phyloP scores from a whole-genome alignment of 2,888 invertebrate genomes.

The Thera britannica region DNA sequence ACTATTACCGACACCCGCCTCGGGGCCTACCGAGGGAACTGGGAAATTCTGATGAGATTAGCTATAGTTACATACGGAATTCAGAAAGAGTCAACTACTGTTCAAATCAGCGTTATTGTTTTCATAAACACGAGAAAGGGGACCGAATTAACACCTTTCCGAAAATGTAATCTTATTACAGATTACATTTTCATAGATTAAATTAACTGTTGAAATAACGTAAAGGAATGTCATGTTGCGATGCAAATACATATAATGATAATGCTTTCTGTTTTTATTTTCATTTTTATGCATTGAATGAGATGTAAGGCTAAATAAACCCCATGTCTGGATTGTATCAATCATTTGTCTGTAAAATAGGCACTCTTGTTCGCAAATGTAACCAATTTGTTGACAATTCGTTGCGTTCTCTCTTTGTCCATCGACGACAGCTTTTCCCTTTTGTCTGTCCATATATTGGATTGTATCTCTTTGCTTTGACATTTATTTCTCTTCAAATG shows the following conservation, averaged over 20 bases:
- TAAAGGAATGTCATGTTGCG: too few relatives aligned
- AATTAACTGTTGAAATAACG: too few relatives aligned
- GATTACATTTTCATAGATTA: too few relatives aligned
- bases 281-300: too few relatives aligned
- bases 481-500: background rate
- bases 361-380: background rate
- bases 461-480: background rate
- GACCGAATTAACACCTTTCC: background rate
- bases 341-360: background rate
- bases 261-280: too few relatives aligned
- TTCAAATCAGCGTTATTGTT: background rate
- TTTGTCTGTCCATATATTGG: background rate
- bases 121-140: background rate
- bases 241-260: too few relatives aligned
- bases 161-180: too few relatives aligned
- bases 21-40: slow-evolving; percentile 1
- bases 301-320: too few relatives aligned
- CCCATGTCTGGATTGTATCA: background rate
- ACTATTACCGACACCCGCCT: slow-evolving; percentile 16
- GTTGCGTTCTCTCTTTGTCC: background rate
- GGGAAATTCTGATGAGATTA: background rate
- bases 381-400: slow-evolving; percentile 3
- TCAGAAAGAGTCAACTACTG: slow-evolving; percentile 1
- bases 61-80: background rate
- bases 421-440: background rate